Evolutionary conservation across 2,113 vertebrate species (phyloP).

Genomic region (Otus sunia): DNA sequence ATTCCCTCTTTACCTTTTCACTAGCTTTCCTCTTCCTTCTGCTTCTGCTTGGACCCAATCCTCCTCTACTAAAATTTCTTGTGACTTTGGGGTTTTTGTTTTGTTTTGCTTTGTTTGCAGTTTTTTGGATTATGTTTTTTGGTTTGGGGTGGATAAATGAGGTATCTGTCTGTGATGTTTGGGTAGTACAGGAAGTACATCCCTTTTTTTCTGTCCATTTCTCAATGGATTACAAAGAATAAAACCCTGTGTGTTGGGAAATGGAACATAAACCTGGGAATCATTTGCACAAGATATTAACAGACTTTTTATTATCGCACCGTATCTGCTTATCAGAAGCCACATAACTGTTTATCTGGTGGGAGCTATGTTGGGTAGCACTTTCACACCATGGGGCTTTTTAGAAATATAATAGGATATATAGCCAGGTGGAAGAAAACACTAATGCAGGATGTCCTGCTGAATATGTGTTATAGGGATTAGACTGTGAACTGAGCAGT

Average conservation of each 20-base stretch:
- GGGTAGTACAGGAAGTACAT: background rate
- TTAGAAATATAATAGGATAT: background rate
- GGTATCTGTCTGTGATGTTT: background rate
- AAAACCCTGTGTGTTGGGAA: background rate
- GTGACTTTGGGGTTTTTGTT: accelerated
- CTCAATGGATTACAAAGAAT: background rate
- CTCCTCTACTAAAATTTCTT: background rate
- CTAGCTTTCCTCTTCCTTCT: background rate
- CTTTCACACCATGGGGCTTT: background rate
- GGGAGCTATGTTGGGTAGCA: background rate
- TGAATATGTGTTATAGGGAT: background rate
- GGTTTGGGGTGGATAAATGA: background rate
- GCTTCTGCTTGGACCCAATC: background rate
- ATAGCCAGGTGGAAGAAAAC: background rate
- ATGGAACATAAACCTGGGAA: background rate
- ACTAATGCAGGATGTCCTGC: background rate
- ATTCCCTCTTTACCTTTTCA: background rate
- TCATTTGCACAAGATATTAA: background rate
- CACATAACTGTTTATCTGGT: background rate
- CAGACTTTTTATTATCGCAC: background rate
- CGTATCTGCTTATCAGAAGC: background rate
- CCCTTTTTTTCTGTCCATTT: background rate
- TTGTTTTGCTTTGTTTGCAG: background rate
- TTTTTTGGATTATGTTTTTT: background rate
- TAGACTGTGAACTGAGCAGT: background rate